Percentiles rank a stretch among this genome's conserved stretches.
phyloP scores from a whole-genome alignment of 2,888 invertebrate genomes.

The Elysia crispata region DNA sequence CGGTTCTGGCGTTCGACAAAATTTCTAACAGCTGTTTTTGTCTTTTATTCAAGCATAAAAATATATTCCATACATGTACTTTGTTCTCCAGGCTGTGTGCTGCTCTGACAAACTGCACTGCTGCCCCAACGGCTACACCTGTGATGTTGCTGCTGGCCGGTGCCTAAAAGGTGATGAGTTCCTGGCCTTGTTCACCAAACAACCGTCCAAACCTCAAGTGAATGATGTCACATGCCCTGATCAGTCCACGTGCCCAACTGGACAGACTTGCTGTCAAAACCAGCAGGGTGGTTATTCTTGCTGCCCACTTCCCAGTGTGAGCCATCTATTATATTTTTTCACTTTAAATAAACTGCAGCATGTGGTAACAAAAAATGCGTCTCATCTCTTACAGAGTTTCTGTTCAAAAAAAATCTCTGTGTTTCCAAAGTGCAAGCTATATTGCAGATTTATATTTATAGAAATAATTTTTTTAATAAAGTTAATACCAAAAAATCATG shows the following conservation, averaged over 20 bases:
- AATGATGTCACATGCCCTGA: constrained; percentile 51
- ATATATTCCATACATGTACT: too few relatives aligned
- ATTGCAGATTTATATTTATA: too few relatives aligned
- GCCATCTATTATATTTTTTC: neutral
- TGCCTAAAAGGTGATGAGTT: constrained; percentile 49
- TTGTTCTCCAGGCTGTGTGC: constrained; percentile 67
- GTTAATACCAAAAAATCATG: too few relatives aligned
- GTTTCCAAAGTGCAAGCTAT: too few relatives aligned
- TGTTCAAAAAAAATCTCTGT: too few relatives aligned
- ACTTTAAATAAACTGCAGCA: too few relatives aligned
- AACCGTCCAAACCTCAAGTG: constrained; percentile 1
- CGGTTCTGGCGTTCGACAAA: too few relatives aligned
- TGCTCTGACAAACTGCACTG: constrained; percentile 72
- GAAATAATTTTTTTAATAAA: too few relatives aligned
- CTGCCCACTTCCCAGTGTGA: constrained; percentile 60
- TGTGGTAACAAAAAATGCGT: too few relatives aligned
- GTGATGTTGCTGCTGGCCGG: constrained; percentile 54
- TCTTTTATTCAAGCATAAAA: too few relatives aligned
- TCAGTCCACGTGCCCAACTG: constrained; percentile 44
- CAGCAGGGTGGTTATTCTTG: constrained; percentile 49
- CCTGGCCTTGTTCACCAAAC: constrained; percentile 17
- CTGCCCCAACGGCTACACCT: constrained; percentile 59
- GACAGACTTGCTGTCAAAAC: constrained; percentile 60
- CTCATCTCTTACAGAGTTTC: too few relatives aligned
- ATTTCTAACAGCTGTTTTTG: too few relatives aligned